Percentiles rank a stretch among this genome's conserved stretches.
Evolutionary conservation across 37 sponge, comb jelly and placozoan species (phyloP).

Genomic region (Halichondria panicea): DNA sequence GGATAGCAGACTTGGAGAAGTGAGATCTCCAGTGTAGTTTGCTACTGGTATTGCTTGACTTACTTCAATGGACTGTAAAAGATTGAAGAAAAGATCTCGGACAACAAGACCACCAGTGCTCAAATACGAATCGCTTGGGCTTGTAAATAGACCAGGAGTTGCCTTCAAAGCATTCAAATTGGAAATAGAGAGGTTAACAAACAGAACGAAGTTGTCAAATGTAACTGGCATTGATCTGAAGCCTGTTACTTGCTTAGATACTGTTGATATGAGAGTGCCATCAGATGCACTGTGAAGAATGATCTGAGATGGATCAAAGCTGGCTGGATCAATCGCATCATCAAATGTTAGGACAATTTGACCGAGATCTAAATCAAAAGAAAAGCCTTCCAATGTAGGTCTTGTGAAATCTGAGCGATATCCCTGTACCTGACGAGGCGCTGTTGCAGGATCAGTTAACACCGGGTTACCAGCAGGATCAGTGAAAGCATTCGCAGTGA

Average conservation of each 20-base stretch:
- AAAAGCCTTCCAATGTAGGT: constrained; percentile 44
- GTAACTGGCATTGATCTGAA: constrained; percentile 7
- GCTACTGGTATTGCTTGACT: constrained; percentile 39
- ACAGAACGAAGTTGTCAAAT: constrained; percentile 46
- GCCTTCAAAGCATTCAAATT: constrained; percentile 73
- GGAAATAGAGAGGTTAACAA: constrained; percentile 26
- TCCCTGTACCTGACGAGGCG: constrained; percentile 1
- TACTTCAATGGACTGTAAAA: constrained; percentile 54
- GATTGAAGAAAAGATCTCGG: constrained; percentile 59
- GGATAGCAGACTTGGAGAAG: constrained; percentile 51
- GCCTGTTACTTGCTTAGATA: constrained; percentile 56
- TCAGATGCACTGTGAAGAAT: constrained; percentile 53
- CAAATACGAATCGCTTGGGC: constrained; percentile 44
- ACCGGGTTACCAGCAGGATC: constrained; percentile 80
- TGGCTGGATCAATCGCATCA: constrained; percentile 73
- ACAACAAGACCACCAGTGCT: constrained; percentile 43
- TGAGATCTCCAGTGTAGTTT: constrained; percentile 56
- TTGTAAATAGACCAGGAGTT: constrained; percentile 30
- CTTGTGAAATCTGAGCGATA: constrained; percentile 57
- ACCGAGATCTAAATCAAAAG: constrained; percentile 62
- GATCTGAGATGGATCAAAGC: constrained; percentile 52
- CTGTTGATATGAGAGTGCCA: constrained; percentile 17
- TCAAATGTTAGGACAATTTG: constrained; percentile 60
- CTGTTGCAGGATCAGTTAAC: constrained; percentile 2
- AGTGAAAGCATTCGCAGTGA: constrained; percentile 59